Base-by-base conservation (phyloP, 1,140 invertebrate genomes). In the Myzus persicae region DNA sequence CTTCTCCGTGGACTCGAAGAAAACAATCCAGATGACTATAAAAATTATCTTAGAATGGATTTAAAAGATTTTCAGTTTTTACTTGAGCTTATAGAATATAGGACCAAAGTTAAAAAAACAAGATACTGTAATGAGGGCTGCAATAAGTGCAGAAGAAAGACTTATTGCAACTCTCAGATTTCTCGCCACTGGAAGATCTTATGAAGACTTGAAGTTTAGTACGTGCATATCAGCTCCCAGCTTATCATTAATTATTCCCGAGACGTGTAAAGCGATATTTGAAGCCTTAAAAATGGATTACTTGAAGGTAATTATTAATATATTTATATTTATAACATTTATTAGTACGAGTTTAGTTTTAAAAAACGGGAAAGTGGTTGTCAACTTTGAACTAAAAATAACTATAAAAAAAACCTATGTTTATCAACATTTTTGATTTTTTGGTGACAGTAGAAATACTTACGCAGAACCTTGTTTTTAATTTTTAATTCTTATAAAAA, bases 141-240 rank as follows among this genome's bases (percentile, higher is more conserved):
- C 94, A 54, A 95, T 95, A 93, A 94, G 94, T 88, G 93, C 94
- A 91, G 93, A 95, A 91, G 94, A 95, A 94, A 94, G 95, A 91
- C 94, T 95, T 38, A 94, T 94, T 48, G 94, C 94, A 44, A 95
- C 95, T 54, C 90, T 95, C 24, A 94, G 95, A 93, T 95, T 94
- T 94, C 94, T 95, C 46, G 95, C 94, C 67, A 95, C 94, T 26
- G 95, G 95, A 84, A 94, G 94, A 89, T 94, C 88, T 90, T 95
- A 94, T 93, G 94, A 95, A 94, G 95, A 95, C 94, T 89, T 95
- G 38, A 94, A 94, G 93, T 95, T 93, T 94, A 91, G 94, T 44
- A 94, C 94, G 11, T 91, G 94, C n/a, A 94, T 95, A 76, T 94
- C 94, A 93, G 76, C 94, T 14, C 93, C 94, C 76, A 93, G 93